Evolutionary conservation across 2,113 vertebrate species (phyloP), one percentile per base, ranked within the genome.

Genomic region (Hystrix cristata): DNA sequence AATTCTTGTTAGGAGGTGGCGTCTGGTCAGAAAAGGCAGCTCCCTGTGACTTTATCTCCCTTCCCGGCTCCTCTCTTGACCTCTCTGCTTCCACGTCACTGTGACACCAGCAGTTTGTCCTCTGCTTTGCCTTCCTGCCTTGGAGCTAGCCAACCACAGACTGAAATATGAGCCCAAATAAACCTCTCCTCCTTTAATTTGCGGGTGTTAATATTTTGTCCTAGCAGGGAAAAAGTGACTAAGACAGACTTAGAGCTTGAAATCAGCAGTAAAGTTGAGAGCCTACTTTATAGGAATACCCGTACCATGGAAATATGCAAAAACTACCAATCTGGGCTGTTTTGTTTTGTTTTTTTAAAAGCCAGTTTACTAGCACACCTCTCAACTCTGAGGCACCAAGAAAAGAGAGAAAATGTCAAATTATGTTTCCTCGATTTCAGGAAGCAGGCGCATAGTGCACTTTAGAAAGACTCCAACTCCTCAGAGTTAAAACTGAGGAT

Each of bases 281-380:
- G 51, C 29, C 31, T 55, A 79, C 76, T 34, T 55, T 19, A 34
- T 29, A 51, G 80, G 21, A 92, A 79, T 34, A 43, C 67, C 62
- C 87, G 87, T 60, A 71, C 25, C 60, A 46, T 0, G 11, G 82
- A 84, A 46, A 84, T 18, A 18, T 16, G 34, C 60, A 72, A 93
- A 79, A 57, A 62, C 51, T n/a, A 60, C n/a, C 16, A 16, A 81
- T 53, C 12, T 0, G 53, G 13, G 13, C 21, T 43, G 31, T 29
- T 89, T 53, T 87, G 15, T 69, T 59, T 92, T 81, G 57, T 72
- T 43, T 65, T 92, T 79, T 62, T 43, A 59, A 90, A 78, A 96
- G 29, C 9, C 64, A 57, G 67, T 82, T 90, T 90, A 55, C 51
- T n/a, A 25, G 64, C 71, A 81, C 4, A 62, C 10, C n/a, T 92